These are phyloP conservation scores for Dicentrarchus labrax DNA, from an alignment of 2,113 vertebrate species.

Conservation along the genomic window DNA sequence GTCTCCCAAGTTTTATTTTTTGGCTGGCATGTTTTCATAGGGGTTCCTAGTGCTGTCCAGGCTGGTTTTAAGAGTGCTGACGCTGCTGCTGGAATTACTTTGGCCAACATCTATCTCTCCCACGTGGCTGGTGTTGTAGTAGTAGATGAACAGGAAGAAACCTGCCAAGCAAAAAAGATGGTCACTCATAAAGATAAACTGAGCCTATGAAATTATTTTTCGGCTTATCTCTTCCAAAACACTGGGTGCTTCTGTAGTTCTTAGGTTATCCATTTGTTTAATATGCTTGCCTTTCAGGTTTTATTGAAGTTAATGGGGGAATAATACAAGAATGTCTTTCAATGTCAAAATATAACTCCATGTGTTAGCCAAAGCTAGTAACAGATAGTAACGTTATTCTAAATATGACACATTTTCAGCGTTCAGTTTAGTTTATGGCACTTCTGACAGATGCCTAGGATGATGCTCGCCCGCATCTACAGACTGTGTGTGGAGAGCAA, in stretches of 20 bases:
- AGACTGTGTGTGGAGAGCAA: too few species aligned
- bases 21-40: rapidly evolving
- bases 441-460: too few species aligned
- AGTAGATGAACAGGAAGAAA: conserved; percentile 84
- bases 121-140: conserved; percentile 59
- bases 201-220: neutral
- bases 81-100: neutral
- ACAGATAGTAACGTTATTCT: too few species aligned
- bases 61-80: neutral
- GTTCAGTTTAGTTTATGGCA: too few species aligned
- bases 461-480: too few species aligned
- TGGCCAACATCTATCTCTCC: neutral
- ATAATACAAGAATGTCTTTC: neutral
- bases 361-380: neutral
- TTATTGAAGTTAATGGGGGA: neutral
- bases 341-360: neutral
- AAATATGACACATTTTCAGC: too few species aligned
- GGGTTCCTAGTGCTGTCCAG: conserved; percentile 49
- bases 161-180: conserved; percentile 66
- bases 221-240: neutral
- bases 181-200: neutral
- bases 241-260: neutral
- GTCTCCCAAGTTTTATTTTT: neutral
- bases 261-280: neutral
- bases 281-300: neutral